Evolutionary conservation across 2,888 invertebrate genomes (phyloP), one percentile per base, ranked within the genome.

Genomic region (Aquatica leii): DNA sequence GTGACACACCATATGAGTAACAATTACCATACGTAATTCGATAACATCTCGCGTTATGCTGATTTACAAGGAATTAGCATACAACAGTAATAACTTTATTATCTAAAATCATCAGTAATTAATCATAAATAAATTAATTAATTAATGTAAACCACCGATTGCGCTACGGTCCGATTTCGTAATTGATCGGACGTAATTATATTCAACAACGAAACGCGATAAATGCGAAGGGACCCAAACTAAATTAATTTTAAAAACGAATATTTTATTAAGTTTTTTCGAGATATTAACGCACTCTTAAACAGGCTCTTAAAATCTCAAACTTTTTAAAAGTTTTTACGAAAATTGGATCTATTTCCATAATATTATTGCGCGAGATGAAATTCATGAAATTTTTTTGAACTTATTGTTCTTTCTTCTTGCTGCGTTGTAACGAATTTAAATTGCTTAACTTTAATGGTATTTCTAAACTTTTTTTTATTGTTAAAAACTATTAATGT

Each of bases 11-110:
- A 46, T 46, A 46, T 46, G 46, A 56, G 50, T 21, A 58, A 52
- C 59, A 59, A 59, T 52, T 52, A 46, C 51, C 31, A 52, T 52
- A 41, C 51, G 31, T 52, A 50, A 37, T 50, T 50, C 24, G 57
- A 58, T 58, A 51, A 31, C 20, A 58, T 58, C 57, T 37, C 20
- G 40, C 40, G 37, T 41, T 50, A 46, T 18, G 18, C 50, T 50
- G 52, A 59, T 59, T 59, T 53, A 80, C 80, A 80, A 79, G 80
- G 78, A 80, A 80, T 81, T 81, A 80, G 80, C 81, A 81, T 81
- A 80, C 77, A 77, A 74, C 74, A 73, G 71, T 77, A 78, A 78
- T 78, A 77, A 76, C 76, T 72, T 74, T 73, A 78, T 76, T 81
- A 81, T 81, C 81, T 81, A 78, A 80, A 80, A 80, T 74, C 68